Percentiles rank a stretch among this genome's conserved stretches.
phyloP scores from a whole-genome alignment of 2,888 invertebrate genomes.

The Apamea crenata region DNA sequence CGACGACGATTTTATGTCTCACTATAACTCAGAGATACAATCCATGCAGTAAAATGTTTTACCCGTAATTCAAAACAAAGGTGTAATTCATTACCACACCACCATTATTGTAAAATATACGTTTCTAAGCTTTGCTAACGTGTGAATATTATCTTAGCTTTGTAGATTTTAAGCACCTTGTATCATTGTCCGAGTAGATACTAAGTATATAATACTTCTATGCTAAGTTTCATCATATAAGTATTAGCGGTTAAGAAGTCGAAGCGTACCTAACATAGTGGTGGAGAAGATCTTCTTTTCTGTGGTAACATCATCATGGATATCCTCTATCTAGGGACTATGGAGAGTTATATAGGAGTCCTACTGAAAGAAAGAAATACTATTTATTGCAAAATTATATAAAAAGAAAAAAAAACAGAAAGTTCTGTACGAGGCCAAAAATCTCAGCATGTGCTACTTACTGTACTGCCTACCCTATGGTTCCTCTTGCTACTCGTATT shows the following conservation, averaged over 20 bases:
- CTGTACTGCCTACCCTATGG: no score
- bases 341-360: not conserved
- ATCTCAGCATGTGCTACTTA: no score
- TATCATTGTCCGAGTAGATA: not conserved
- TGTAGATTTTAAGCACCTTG: not conserved
- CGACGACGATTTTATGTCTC: conserved; percentile 41
- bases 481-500: no score
- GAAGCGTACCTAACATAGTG: not conserved
- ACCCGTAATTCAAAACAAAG: conserved; percentile 32
- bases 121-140: conserved; percentile 1
- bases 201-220: not conserved
- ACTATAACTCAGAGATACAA: conserved; percentile 49
- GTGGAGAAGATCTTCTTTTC: not conserved
- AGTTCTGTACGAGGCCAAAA: no score
- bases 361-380: no score
- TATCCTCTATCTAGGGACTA: not conserved
- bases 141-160: conserved; percentile 2
- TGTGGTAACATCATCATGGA: not conserved
- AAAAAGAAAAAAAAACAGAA: no score
- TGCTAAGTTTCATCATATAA: not conserved
- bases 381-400: no score
- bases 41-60: conserved; percentile 41
- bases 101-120: conserved; percentile 19
- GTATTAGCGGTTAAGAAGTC: not conserved
- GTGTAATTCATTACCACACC: conserved; percentile 35